Base-by-base conservation (phyloP, 2,113 vertebrate genomes). In the Tamias sibiricus region DNA sequence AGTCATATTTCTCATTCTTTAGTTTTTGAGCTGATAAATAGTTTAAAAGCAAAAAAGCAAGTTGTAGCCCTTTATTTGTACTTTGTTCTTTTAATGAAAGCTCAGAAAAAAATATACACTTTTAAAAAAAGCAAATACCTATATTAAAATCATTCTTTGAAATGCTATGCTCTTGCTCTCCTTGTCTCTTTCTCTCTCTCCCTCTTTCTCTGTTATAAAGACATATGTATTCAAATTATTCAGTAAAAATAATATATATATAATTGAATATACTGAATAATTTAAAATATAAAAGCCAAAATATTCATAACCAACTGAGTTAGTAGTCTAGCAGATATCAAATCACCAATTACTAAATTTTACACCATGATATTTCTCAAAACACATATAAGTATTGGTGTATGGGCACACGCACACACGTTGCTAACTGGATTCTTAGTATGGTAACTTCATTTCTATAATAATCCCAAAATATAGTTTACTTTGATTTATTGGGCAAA, bases 71-170 rank as follows among this genome's bases (percentile, higher is more conserved):
- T 91, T 68, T 84, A 92, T 95, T 80, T 97, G 62, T 81, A 91
- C 91, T 91, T 57, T 96, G 62, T 79, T 92, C 57, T 92, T 96
- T 97, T 94, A 97, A 97, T 76, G 76, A 84, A 92, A 98, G n/a
- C 88, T 96, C 90, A 88, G 74, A 86, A 92, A 52, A 47, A 96
- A 97, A 96, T 95, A 69, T 83, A 22, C 42, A 81, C 88, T 91
- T 80, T 92, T 87, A 0, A 37, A 91, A 92, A 92, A 85, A 9
- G 1, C 0, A 96, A 96, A 95, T 68, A 91, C 24, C 84, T 72
- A 83, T 75, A 86, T 86, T 93, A 85, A 57, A 97, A 98, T 97
- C 92, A 96, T n/a, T 68, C 44, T 97, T 76, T 93, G 92, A 97
- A 98, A 98, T 24, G 11, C 35, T 96, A 68, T 96, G 6, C 40